Evolutionary conservation across 1,140 invertebrate species (phyloP), one percentile per base, ranked within the genome.

Genomic region (Conus betulinus): DNA sequence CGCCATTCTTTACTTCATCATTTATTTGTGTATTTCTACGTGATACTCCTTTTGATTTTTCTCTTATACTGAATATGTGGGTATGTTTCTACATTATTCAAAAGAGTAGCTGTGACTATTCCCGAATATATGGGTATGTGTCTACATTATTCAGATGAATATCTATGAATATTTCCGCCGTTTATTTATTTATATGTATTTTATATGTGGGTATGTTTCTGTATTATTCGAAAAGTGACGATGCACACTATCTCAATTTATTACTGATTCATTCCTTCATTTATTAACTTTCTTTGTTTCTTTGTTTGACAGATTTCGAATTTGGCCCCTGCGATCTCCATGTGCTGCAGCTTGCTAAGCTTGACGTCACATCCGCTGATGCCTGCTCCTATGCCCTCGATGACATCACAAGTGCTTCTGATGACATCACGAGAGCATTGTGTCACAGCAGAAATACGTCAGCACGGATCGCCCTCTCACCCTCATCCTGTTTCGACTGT

Each of bases 331-430:
- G 52, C 27, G 51, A 57, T 74, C 52, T 23, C 85, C 8, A 25
- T 74, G 85, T 55, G 85, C 27, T 52, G 84, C 67, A 8, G 60
- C 39, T 52, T 74, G 60, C 23, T 79, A 25, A 11, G 71, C 51
- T 63, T 67, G 55, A 84, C 55, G 82, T 63, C 82, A 84, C 55
- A 25, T 20, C 67, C 39, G 55, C 13, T 60, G 71, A 11, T 53
- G 84, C n/a, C 51, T 15, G 20, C 25, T 17, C 39, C 57, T 71
- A 11, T 71, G 67, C 84, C 52, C 51, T 85, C 63, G 84, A 74
- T 85, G 84, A 85, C 84, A 85, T 85, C 84, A 85, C 84, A 85
- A 85, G 84, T 74, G 63, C 60, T 85, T 51, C 71, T 85, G 84
- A 74, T 85, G 85, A 53, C 85, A 87, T 79, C 85, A 78, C 39